phyloP scores from a whole-genome alignment of 2,797 vertebrate genomes.

The Darevskia mixta region DNA sequence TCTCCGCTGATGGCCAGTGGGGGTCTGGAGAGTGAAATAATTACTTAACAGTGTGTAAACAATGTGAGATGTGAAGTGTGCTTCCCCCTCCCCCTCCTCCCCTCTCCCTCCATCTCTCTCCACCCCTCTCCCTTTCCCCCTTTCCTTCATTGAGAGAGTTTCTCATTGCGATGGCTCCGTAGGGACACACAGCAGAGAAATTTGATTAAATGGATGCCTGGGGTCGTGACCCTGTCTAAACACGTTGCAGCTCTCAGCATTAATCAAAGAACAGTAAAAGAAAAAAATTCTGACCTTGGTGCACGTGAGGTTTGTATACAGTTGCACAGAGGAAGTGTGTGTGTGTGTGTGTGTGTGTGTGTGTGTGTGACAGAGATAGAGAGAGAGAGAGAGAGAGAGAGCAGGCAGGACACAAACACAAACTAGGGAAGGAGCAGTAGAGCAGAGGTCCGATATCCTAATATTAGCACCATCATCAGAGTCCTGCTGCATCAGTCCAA shows the following conservation, averaged over 20 bases:
- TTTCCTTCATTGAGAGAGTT: slow-evolving; percentile 82
- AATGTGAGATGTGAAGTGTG: slow-evolving; percentile 80
- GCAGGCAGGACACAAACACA: slow-evolving; percentile 50
- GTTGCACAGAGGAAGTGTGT: slow-evolving; percentile 47
- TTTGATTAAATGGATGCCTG: slow-evolving; percentile 91
- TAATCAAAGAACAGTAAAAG: slow-evolving; percentile 86
- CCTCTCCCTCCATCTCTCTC: slow-evolving; percentile 33
- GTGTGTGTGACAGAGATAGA: slow-evolving; percentile 38
- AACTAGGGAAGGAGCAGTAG: slow-evolving; percentile 49
- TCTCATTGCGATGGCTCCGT: slow-evolving; percentile 81
- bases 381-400: slow-evolving; percentile 46
- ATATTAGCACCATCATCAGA: neutral
- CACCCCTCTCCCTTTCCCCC: slow-evolving; percentile 17
- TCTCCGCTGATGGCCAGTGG: slow-evolving; percentile 79
- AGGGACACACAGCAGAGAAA: slow-evolving; percentile 87
- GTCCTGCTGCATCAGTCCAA: neutral
- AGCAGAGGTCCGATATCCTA: slow-evolving; percentile 45
- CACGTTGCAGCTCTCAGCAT: slow-evolving; percentile 86
- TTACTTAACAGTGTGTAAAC: slow-evolving; percentile 88
- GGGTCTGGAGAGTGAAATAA: slow-evolving; percentile 84
- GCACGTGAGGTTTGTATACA: slow-evolving; percentile 75
- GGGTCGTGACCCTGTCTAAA: slow-evolving; percentile 88
- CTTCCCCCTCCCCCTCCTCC: slow-evolving; percentile 60
- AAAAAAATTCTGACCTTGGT: slow-evolving; percentile 83
- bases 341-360: slow-evolving; percentile 56